Percentiles rank a stretch among this genome's conserved stretches.
These are phyloP conservation scores for Ictalurus punctatus DNA, from an alignment of 2,113 vertebrate species.

Conservation along the genomic window DNA sequence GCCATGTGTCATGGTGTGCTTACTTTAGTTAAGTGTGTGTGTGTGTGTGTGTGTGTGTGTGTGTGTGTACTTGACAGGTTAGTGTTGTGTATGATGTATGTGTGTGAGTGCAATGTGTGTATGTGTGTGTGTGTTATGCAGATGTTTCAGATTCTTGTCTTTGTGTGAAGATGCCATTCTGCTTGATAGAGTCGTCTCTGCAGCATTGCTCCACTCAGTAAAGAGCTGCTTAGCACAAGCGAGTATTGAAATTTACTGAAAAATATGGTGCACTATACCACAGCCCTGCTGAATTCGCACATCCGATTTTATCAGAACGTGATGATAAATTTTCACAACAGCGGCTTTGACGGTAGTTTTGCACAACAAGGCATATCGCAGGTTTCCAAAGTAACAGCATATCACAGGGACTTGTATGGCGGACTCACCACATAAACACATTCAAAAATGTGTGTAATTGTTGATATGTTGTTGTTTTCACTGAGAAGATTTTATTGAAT, in stretches of 20 bases:
- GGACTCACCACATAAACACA: not conserved
- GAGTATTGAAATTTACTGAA: not conserved
- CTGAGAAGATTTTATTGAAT: not conserved
- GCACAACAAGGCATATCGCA: not conserved
- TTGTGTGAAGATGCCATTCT: conserved; percentile 77
- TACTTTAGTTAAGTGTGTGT: conserved; percentile 32
- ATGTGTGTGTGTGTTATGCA: conserved; percentile 46
- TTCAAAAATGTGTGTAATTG: not conserved
- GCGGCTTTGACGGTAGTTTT: not conserved
- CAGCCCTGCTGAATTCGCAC: not conserved
- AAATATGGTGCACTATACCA: not conserved
- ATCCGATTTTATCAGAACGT: not conserved
- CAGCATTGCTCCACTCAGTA: not conserved
- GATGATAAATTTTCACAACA: not conserved
- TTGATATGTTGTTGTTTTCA: not conserved
- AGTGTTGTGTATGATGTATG: conserved; percentile 19
- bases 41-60: conserved; percentile 20
- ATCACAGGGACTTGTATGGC: not conserved
- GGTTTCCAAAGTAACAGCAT: not conserved
- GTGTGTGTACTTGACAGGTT: not conserved
- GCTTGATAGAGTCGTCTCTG: conserved; percentile 63
- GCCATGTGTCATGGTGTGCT: conserved; percentile 36
- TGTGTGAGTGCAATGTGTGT: not conserved
- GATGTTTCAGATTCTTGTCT: conserved; percentile 71
- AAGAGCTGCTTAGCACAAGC: not conserved